Evolutionary conservation across 2,888 invertebrate species (phyloP).

Genomic region (Melanophora roralis): DNA sequence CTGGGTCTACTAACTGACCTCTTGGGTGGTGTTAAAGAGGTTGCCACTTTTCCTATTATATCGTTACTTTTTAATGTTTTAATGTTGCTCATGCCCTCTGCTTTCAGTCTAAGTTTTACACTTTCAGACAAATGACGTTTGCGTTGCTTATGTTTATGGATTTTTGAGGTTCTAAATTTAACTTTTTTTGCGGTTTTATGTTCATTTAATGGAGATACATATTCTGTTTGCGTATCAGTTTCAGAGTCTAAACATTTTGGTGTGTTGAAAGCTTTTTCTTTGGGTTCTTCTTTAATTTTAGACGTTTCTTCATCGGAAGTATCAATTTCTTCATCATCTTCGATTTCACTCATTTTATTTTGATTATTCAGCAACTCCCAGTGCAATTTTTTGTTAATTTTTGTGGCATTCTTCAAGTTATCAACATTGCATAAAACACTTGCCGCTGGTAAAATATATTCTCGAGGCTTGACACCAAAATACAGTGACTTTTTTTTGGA

Average conservation of each 20-base stretch:
- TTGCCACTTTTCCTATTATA: neutral
- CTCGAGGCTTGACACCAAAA: conserved; percentile 9
- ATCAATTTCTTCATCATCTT: conserved; percentile 55
- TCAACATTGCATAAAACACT: conserved; percentile 52
- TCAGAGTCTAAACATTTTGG: neutral
- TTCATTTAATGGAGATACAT: neutral
- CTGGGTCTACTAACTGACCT: conserved; percentile 26
- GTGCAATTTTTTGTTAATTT: conserved; percentile 40
- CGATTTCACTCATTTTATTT: conserved; percentile 52
- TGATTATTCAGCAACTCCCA: conserved; percentile 41
- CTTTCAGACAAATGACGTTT: neutral
- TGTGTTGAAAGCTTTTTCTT: neutral
- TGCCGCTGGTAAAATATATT: conserved; percentile 46
- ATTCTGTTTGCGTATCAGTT: conserved; percentile 21
- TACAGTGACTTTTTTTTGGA: conserved; percentile 27
- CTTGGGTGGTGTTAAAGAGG: neutral
- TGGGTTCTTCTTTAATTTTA: neutral
- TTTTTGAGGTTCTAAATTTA: neutral
- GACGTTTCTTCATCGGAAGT: conserved; percentile 46
- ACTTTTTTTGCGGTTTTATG: neutral
- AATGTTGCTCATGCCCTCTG: neutral
- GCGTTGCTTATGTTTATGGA: neutral
- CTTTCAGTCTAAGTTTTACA: neutral
- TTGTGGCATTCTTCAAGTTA: conserved; percentile 52
- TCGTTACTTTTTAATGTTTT: neutral